Percentiles rank a stretch among this genome's conserved stretches.
Evolutionary conservation across 2,797 vertebrate species (phyloP).

Genomic region (Oryzias sinensis): DNA sequence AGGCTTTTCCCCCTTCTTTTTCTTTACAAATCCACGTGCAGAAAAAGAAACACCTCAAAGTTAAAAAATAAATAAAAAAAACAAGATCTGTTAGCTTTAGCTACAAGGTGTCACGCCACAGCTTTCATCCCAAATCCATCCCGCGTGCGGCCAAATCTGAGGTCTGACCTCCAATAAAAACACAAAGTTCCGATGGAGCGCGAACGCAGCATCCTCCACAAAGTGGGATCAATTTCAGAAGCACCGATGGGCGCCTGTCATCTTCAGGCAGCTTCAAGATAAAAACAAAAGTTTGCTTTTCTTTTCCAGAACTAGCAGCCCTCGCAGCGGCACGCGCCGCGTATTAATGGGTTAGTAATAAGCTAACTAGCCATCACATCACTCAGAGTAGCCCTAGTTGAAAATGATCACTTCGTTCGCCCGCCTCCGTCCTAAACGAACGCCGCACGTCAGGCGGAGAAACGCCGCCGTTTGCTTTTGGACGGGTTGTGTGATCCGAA

Average conservation of each 20-base stretch:
- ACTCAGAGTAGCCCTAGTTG: constrained; percentile 41
- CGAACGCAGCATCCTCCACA: constrained; percentile 19
- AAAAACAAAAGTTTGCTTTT: constrained; percentile 31
- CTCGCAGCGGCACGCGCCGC: constrained; percentile 58
- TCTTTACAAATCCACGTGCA: background rate
- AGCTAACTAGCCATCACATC: constrained; percentile 67
- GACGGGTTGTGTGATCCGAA: constrained; percentile 22
- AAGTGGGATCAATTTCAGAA: too few relatives aligned
- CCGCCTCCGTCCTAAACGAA: constrained; percentile 8
- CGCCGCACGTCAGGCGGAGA: background rate
- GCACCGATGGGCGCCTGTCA: too few relatives aligned
- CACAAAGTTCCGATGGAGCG: constrained; percentile 56
- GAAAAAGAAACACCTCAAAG: too few relatives aligned
- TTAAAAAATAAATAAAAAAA: too few relatives aligned
- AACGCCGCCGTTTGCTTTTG: constrained; percentile 2
- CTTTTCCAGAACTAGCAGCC: constrained; percentile 41
- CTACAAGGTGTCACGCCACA: too few relatives aligned
- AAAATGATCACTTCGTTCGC: constrained; percentile 42
- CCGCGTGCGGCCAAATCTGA: constrained; percentile 4
- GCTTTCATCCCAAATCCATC: background rate
- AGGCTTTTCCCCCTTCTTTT: background rate
- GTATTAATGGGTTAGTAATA: constrained; percentile 54
- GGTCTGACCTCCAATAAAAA: constrained; percentile 38
- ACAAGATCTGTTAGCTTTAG: too few relatives aligned
- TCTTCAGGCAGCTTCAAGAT: too few relatives aligned